phyloP scores from a whole-genome alignment of 2,797 vertebrate genomes.

The Melanogrammus aeglefinus region DNA sequence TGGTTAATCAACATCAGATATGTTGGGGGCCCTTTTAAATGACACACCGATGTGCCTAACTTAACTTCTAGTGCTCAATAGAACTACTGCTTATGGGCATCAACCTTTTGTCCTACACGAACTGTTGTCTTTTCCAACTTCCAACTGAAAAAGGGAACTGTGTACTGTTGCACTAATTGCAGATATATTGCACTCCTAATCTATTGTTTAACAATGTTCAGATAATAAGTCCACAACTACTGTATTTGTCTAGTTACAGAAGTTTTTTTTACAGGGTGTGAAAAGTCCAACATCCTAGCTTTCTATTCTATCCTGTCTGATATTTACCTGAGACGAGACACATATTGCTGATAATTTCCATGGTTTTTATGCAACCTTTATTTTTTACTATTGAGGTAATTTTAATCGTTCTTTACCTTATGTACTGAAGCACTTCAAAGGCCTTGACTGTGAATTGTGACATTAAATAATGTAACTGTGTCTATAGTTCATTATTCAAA shows the following conservation, averaged over 20 bases:
- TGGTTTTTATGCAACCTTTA: background rate
- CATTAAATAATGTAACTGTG: constrained; percentile 40
- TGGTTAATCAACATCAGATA: background rate
- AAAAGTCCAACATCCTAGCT: background rate
- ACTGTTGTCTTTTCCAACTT: background rate
- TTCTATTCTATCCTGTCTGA: background rate
- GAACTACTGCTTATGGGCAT: background rate
- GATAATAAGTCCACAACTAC: background rate
- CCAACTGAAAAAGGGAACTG: background rate
- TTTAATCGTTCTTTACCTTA: constrained; percentile 15
- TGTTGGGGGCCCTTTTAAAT: background rate
- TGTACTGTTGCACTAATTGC: background rate
- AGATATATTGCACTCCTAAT: background rate
- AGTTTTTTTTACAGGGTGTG: background rate
- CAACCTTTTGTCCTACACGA: background rate
- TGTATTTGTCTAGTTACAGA: background rate
- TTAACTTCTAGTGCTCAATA: background rate
- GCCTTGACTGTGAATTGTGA: constrained; percentile 63
- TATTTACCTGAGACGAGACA: background rate
- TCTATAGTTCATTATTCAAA: background rate
- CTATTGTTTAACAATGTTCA: background rate
- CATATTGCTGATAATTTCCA: background rate
- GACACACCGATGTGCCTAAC: background rate
- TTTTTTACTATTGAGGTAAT: background rate
- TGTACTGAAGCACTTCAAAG: constrained; percentile 52